Evolutionary conservation across 1,140 invertebrate genomes (phyloP).

Genomic region (Drosophila melanica): DNA sequence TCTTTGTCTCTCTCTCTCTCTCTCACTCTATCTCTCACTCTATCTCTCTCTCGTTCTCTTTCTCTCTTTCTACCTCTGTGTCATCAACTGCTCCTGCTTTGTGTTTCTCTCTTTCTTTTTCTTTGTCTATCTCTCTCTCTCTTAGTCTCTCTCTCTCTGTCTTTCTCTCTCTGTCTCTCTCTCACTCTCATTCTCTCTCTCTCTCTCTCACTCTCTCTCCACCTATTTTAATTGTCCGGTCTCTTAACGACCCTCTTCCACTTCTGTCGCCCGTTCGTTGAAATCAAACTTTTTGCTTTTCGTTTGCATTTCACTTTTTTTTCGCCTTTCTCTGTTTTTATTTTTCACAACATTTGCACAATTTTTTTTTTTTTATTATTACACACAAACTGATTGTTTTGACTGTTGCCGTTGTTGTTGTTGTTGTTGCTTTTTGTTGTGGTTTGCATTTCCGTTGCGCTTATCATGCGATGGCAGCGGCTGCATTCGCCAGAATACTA

Average conservation of each 20-base stretch:
- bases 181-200: not conserved
- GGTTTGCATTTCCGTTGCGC: slow-evolving; percentile 56
- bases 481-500: slow-evolving; percentile 16
- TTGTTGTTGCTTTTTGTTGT: slow-evolving; percentile 35
- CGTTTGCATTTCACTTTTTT: slow-evolving; percentile 44
- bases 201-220: not conserved
- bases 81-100: too few relatives aligned
- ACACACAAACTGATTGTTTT: slow-evolving; percentile 14
- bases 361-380: slow-evolving; percentile 14
- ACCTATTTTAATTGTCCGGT: slow-evolving; percentile 19
- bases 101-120: too few relatives aligned
- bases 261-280: slow-evolving; percentile 10
- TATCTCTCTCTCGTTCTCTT: too few relatives aligned
- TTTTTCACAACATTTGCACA: slow-evolving; percentile 19
- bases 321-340: not conserved
- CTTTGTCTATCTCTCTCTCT: too few relatives aligned
- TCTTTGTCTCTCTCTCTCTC: not conserved
- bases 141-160: not conserved
- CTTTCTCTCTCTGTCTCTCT: not conserved
- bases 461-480: slow-evolving; percentile 45
- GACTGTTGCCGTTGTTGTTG: slow-evolving; percentile 13
- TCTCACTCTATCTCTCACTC: not conserved
- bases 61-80: too few relatives aligned
- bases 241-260: slow-evolving; percentile 10
- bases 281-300: slow-evolving; percentile 44